Evolutionary conservation across 64 coral and sea anemone species (phyloP).

Genomic region (Montipora foliosa): DNA sequence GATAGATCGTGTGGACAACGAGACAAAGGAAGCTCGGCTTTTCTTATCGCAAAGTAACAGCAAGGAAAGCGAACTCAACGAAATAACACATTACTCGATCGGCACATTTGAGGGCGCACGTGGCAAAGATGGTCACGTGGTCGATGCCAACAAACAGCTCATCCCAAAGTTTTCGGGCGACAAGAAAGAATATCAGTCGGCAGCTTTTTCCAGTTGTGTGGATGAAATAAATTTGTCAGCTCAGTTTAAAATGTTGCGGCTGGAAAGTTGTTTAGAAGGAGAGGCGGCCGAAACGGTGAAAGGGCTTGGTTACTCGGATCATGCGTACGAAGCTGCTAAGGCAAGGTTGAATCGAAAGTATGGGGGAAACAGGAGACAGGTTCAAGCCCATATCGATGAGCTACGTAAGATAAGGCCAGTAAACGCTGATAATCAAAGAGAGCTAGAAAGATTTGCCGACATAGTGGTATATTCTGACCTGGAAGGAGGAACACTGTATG

Average conservation of each 20-base stretch:
- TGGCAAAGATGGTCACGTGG: background rate
- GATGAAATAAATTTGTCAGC: conserved; percentile 52
- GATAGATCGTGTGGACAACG: too few relatives aligned
- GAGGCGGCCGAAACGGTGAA: conserved; percentile 60
- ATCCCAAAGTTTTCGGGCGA: conserved; percentile 61
- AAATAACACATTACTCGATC: background rate
- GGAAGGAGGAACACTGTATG: conserved; percentile 72
- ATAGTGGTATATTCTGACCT: too few relatives aligned
- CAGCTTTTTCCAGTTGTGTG: conserved; percentile 49
- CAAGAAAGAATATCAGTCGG: conserved; percentile 62
- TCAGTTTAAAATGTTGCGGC: conserved; percentile 73
- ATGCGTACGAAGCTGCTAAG: conserved; percentile 56
- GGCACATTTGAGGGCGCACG: background rate
- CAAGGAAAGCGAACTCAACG: too few relatives aligned
- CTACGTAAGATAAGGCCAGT: conserved; percentile 52
- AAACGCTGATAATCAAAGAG: conserved; percentile 37
- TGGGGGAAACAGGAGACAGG: conserved; percentile 49
- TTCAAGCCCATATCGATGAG: conserved; percentile 55
- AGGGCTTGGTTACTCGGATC: conserved; percentile 40
- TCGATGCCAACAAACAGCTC: conserved; percentile 38
- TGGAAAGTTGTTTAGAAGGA: conserved; percentile 59
- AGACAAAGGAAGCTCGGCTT: too few relatives aligned
- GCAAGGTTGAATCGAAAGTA: conserved; percentile 61
- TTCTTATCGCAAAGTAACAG: too few relatives aligned
- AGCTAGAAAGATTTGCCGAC: conserved; percentile 61